Evolutionary conservation across 2,888 invertebrate species (phyloP).

Genomic region (Bhutanitis thaidina): DNA sequence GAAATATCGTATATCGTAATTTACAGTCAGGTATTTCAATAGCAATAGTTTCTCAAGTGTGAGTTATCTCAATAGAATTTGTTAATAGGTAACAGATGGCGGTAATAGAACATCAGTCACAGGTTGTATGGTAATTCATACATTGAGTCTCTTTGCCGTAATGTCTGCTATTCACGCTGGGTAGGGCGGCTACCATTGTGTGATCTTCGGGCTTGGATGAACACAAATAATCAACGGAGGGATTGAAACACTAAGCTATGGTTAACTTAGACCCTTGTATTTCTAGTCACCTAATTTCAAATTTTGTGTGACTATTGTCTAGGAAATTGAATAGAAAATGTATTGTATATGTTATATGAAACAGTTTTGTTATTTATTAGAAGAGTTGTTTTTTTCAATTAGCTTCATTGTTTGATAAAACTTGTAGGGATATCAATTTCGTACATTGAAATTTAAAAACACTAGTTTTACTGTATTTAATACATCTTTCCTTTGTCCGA

Average conservation of each 20-base stretch:
- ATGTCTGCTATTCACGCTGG: constrained; percentile 36
- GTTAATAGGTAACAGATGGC: constrained; percentile 19
- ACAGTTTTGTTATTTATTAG: too few species aligned
- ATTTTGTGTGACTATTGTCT: neutral
- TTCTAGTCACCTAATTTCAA: neutral
- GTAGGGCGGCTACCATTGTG: constrained; percentile 35
- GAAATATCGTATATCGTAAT: too few species aligned
- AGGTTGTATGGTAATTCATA: constrained; percentile 26
- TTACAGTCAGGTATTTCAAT: neutral
- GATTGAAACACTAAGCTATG: constrained; percentile 18
- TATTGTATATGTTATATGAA: too few species aligned
- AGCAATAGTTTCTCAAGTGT: constrained; percentile 8
- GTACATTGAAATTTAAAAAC: neutral
- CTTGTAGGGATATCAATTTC: too few species aligned
- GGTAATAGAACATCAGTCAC: constrained; percentile 18
- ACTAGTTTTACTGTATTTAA: constrained; percentile 1
- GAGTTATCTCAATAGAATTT: constrained; percentile 12
- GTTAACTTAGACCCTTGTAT: neutral
- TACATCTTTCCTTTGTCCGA: constrained; percentile 6
- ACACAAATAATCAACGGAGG: constrained; percentile 45
- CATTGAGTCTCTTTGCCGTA: constrained; percentile 16
- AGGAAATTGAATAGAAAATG: too few species aligned
- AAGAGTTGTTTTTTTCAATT: too few species aligned
- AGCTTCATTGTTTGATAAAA: too few species aligned
- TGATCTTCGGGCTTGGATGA: constrained; percentile 31